phyloP scores from a whole-genome alignment of 2,888 invertebrate species.

The Calephelis perditalis region DNA sequence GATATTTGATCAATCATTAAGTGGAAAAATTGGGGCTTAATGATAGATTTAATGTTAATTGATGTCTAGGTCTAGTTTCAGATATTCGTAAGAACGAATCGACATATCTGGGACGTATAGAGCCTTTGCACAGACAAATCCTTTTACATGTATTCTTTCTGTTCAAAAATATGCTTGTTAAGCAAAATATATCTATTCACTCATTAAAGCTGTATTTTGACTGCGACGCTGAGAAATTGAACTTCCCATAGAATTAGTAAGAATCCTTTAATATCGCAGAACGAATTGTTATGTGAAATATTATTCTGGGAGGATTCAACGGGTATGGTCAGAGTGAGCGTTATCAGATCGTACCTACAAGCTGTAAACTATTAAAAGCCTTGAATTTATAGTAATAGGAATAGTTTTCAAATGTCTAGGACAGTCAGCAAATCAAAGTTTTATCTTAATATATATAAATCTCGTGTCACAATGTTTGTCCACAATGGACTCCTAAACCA shows the following conservation, averaged over 20 bases:
- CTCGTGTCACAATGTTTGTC: no score
- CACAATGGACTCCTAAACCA: no score
- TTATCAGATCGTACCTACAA: background rate
- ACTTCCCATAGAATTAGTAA: slow-evolving; percentile 1
- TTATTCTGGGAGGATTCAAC: background rate
- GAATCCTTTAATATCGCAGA: slow-evolving; percentile 6
- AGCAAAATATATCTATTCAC: background rate
- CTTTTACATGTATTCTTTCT: background rate
- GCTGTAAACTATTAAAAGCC: background rate
- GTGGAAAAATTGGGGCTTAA: no score
- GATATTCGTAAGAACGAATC: no score
- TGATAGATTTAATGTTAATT: no score
- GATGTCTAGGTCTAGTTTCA: no score
- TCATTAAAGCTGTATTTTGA: background rate
- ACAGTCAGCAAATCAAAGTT: background rate
- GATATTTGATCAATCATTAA: no score
- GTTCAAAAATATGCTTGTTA: background rate
- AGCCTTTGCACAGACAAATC: no score
- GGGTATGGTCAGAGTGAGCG: background rate
- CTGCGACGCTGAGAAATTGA: background rate
- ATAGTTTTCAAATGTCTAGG: background rate
- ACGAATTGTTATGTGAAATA: slow-evolving; percentile 2
- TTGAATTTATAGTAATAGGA: background rate
- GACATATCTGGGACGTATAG: no score
- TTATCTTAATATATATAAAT: no score